These are phyloP conservation scores for Leucozona laternaria DNA, from an alignment of 2,888 invertebrate genomes.

Conservation along the genomic window DNA sequence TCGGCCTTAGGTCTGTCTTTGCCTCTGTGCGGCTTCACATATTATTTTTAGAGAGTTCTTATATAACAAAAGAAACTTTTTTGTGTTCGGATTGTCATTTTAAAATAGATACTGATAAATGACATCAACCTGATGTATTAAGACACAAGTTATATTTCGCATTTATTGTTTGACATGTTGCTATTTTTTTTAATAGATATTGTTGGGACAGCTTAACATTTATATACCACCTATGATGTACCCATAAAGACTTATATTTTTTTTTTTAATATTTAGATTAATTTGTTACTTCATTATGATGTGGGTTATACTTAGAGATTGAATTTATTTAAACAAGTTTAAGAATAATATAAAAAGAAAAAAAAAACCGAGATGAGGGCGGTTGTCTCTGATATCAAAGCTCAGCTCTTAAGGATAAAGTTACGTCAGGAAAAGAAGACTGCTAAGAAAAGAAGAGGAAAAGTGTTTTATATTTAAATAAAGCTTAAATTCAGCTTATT, in stretches of 20 bases:
- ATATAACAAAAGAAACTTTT: constrained; percentile 24
- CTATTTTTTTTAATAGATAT: neutral
- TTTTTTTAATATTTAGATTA: too few relatives aligned
- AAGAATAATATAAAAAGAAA: too few relatives aligned
- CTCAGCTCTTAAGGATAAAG: too few relatives aligned
- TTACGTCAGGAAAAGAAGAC: too few relatives aligned
- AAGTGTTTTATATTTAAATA: too few relatives aligned
- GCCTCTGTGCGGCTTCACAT: neutral
- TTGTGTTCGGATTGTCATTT: neutral
- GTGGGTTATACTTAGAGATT: too few relatives aligned
- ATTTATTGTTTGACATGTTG: neutral
- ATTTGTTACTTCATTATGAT: too few relatives aligned
- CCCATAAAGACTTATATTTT: neutral
- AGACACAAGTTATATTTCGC: neutral
- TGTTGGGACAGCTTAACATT: neutral
- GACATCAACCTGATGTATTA: neutral
- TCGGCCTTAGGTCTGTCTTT: neutral
- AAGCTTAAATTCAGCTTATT: too few relatives aligned
- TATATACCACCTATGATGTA: neutral
- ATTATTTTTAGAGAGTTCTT: constrained; percentile 15
- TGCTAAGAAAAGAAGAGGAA: too few relatives aligned
- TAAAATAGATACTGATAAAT: neutral
- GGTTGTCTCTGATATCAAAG: too few relatives aligned
- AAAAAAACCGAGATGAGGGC: too few relatives aligned
- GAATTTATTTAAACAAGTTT: too few relatives aligned